Conservation (phyloP, 2,888 invertebrate genomes). For the Syritta pipiens region DNA sequence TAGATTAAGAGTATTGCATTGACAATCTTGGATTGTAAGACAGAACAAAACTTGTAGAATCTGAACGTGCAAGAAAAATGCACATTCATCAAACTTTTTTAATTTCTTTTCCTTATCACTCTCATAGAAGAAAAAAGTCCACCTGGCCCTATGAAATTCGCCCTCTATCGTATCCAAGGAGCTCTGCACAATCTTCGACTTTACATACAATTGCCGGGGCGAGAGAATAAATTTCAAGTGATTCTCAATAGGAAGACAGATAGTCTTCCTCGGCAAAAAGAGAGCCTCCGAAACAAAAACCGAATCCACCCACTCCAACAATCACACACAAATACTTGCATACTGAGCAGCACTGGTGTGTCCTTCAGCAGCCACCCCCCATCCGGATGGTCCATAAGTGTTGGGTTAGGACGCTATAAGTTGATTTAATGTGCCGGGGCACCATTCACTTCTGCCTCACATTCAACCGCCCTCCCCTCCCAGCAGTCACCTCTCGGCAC, state of each 20-base stretch:
- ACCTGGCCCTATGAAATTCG: conserved; percentile 1
- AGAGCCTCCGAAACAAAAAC: conserved; percentile 24
- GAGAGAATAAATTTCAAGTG: conserved; percentile 61
- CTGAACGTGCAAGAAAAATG: no score
- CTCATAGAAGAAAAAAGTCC: neutral
- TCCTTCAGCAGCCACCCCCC: conserved; percentile 1
- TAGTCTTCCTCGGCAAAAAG: conserved; percentile 46
- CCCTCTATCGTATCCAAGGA: conserved; percentile 3
- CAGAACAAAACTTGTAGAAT: no score
- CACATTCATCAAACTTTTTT: no score
- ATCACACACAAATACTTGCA: conserved; percentile 27
- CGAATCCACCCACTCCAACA: neutral
- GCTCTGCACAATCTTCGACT: conserved; percentile 39
- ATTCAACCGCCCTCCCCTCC: neutral
- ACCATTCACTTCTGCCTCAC: conserved; percentile 32
- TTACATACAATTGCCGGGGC: conserved; percentile 44
- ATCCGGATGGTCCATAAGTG: conserved; percentile 63
- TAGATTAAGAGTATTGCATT: no score
- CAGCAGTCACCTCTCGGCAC: neutral
- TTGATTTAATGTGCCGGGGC: conserved; percentile 65
- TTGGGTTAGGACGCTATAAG: conserved; percentile 68
- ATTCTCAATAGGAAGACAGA: conserved; percentile 67
- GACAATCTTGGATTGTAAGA: no score
- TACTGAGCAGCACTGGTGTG: neutral
- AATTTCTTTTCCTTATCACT: no score